Conservation (phyloP, 2,797 vertebrate species). For the Botia almorhae region DNA sequence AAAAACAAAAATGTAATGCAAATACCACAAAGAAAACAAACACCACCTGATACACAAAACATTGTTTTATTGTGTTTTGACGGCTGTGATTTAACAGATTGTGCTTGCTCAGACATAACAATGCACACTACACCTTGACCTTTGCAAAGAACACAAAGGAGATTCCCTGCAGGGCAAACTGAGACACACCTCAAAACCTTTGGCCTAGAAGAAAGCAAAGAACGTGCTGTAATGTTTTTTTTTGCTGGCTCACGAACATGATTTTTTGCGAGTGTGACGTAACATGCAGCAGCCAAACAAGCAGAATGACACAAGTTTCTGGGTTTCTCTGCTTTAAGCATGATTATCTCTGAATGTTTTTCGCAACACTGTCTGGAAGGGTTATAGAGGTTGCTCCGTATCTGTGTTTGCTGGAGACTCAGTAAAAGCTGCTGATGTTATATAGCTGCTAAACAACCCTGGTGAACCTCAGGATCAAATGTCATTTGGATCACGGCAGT, state of each 20-base stretch:
- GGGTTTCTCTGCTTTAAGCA: background rate
- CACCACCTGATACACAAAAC: constrained; percentile 4
- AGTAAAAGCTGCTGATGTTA: constrained; percentile 2
- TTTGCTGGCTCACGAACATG: constrained; percentile 23
- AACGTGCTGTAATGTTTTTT: background rate
- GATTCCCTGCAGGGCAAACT: constrained; percentile 21
- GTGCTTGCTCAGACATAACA: constrained; percentile 9
- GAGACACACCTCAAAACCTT: constrained; percentile 24
- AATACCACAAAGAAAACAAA: background rate
- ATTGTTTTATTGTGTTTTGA: background rate
- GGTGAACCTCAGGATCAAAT: constrained; percentile 24
- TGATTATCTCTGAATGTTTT: background rate
- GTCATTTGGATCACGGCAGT: constrained; percentile 29
- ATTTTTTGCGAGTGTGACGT: background rate
- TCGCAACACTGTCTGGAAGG: background rate
- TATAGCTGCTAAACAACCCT: constrained; percentile 6
- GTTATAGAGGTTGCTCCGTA: background rate
- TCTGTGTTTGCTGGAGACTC: background rate
- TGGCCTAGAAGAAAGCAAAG: constrained; percentile 27
- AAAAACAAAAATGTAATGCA: background rate
- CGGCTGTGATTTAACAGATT: background rate
- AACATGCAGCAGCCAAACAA: background rate
- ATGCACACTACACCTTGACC: background rate
- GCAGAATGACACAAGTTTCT: background rate
- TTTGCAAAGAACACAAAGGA: background rate